A percentile compares a stretch with the other conserved stretches of the same genome.
phyloP scores from a whole-genome alignment of 2,888 invertebrate species.

The Callimorpha dominula region DNA sequence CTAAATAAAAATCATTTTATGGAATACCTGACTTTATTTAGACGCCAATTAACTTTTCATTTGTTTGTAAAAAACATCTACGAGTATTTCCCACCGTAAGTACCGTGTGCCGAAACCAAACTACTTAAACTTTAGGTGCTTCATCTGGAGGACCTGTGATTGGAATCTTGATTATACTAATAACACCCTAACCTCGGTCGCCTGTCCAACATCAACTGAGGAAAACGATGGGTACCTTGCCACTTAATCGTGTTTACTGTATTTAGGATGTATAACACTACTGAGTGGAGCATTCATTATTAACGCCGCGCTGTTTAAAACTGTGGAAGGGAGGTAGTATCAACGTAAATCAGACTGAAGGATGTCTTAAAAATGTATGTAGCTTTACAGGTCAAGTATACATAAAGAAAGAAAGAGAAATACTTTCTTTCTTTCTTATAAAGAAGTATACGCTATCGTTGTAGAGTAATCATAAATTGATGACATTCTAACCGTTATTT shows the following conservation, averaged over 20 bases:
- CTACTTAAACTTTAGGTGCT: neutral
- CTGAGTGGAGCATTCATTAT: neutral
- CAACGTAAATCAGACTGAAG: neutral
- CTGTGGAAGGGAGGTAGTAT: neutral
- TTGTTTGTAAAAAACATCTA: neutral
- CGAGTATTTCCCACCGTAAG: neutral
- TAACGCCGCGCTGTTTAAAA: neutral
- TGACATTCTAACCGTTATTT: slow-evolving; percentile 3
- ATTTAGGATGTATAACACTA: neutral
- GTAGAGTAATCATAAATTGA: neutral
- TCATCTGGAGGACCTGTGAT: neutral
- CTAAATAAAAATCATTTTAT: neutral
- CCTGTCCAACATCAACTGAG: neutral
- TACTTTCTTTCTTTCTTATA: too few species aligned
- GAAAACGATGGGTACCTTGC: neutral
- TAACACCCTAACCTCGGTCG: too few species aligned
- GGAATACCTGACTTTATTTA: neutral
- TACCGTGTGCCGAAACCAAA: slow-evolving; percentile 1
- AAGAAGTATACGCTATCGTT: neutral
- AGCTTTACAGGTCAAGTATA: neutral
- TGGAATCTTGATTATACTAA: too few species aligned
- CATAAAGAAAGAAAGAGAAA: neutral
- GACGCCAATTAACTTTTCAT: neutral
- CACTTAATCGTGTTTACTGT: too few species aligned
- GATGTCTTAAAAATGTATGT: neutral